Evolutionary conservation across 2,888 invertebrate genomes (phyloP), one percentile per base, ranked within the genome.

Genomic region (Argynnis bischoffii): DNA sequence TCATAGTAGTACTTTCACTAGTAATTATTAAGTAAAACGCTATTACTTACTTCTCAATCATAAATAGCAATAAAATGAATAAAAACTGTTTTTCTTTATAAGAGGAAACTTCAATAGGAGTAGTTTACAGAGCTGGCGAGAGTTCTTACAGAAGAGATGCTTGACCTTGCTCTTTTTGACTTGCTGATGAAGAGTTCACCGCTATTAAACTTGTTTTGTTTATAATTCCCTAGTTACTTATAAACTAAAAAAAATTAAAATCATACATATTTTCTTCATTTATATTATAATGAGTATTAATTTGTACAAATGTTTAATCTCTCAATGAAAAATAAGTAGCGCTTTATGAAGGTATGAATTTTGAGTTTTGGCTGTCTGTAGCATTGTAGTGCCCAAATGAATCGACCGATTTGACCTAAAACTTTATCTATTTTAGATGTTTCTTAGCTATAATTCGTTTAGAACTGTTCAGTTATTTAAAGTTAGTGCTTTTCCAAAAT

Each of bases 101-200:
- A 55, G 41, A 47, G 47, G 31, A 56, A 46, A 56, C 48, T 66
- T 59, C 53, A 53, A 46, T 59, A 31, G 18, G 21, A 59, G 54
- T 55, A 55, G 59, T 54, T 35, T 31, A 47, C 54, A 63, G 69
- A 31, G 65, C 50, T 18, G 41, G 55, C 18, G 31, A 65, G 69
- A 61, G 65, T 65, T 65, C 61, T 63, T 56, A 26, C 53, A n/a
- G 53, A 55, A 50, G 55, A 21, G 57, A 53, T 48, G 35, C 66
- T 69, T 63, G 63, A 69, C 69, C 66, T 69, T 66, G 63, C 66
- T 66, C 66, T 69, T 66, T 69, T 41, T 41, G 54, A 50, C 48
- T n/a, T 41, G 46, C 50, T 54, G 35, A 47, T 55, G 41, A 53
- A 57, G 57, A 67, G 59, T 47, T 55, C 54, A 64, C 16, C 18